phyloP scores from a whole-genome alignment of 2,797 vertebrate genomes.

The Fundulus diaphanus region DNA sequence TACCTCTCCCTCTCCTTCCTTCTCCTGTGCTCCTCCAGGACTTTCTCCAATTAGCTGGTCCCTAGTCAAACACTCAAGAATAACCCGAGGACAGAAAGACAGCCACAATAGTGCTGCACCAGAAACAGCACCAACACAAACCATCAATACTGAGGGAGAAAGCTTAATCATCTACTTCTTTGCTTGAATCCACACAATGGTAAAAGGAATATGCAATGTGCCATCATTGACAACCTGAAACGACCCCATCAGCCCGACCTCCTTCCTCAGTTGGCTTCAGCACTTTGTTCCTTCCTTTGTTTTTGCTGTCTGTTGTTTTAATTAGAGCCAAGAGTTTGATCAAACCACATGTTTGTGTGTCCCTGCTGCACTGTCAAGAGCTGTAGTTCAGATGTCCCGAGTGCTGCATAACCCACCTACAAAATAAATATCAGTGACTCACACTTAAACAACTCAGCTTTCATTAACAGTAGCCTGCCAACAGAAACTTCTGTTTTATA shows the following conservation, averaged over 20 bases:
- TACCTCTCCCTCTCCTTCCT: constrained; percentile 36
- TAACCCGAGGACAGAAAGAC: constrained; percentile 69
- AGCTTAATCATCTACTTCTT: constrained; percentile 65
- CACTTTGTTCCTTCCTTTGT: constrained; percentile 32
- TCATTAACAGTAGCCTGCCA: constrained; percentile 11
- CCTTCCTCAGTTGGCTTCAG: constrained; percentile 36
- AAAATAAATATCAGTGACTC: constrained; percentile 50
- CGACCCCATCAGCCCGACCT: constrained; percentile 38
- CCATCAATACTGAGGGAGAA: constrained; percentile 67
- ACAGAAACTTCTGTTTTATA: constrained; percentile 29
- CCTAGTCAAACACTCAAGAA: constrained; percentile 75
- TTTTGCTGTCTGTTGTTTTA: constrained; percentile 37
- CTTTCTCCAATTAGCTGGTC: constrained; percentile 81
- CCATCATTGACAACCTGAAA: constrained; percentile 50
- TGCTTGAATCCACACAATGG: constrained; percentile 44
- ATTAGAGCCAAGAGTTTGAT: constrained; percentile 39
- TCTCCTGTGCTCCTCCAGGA: constrained; percentile 71
- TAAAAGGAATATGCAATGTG: constrained; percentile 45
- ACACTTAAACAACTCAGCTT: constrained; percentile 21
- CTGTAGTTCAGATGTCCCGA: constrained; percentile 40
- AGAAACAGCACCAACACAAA: constrained; percentile 57
- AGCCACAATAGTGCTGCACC: constrained; percentile 65
- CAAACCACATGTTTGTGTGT: background rate
- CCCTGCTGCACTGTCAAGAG: constrained; percentile 16
- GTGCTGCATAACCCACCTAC: constrained; percentile 50